A percentile compares a stretch with the other conserved stretches of the same genome.
Evolutionary conservation across 1,140 invertebrate genomes (phyloP).

Genomic region (Oppia nitens): DNA sequence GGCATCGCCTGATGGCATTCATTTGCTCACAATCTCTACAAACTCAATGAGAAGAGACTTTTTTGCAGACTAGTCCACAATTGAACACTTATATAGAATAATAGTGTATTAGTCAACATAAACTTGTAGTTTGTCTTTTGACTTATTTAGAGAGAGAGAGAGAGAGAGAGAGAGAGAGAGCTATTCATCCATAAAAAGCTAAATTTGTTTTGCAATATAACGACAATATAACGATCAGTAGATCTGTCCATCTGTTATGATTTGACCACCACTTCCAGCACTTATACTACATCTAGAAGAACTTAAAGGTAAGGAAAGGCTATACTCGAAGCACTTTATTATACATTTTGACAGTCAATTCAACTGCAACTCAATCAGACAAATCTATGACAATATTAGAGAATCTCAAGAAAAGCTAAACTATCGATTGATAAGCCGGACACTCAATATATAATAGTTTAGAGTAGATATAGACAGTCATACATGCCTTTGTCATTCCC

Average conservation of each 20-base stretch:
- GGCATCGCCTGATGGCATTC: not conserved
- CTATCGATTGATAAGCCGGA: not conserved
- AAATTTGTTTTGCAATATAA: not conserved
- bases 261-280: not conserved
- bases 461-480: constrained; percentile 41
- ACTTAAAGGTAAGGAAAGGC: no score
- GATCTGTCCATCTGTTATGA: not conserved
- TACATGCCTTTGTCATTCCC: constrained; percentile 86
- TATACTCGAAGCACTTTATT: not conserved
- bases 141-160: not conserved
- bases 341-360: not conserved
- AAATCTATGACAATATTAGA: not conserved
- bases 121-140: no score
- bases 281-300: no score
- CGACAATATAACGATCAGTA: not conserved
- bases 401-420: not conserved
- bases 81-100: no score
- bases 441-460: not conserved
- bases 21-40: not conserved
- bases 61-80: no score
- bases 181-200: not conserved
- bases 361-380: not conserved
- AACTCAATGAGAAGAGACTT: not conserved
- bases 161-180: not conserved
- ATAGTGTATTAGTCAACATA: no score